These are phyloP conservation scores for Spongia lamella DNA, from an alignment of 37 sponge, comb jelly and placozoan species.

Conservation along the genomic window DNA sequence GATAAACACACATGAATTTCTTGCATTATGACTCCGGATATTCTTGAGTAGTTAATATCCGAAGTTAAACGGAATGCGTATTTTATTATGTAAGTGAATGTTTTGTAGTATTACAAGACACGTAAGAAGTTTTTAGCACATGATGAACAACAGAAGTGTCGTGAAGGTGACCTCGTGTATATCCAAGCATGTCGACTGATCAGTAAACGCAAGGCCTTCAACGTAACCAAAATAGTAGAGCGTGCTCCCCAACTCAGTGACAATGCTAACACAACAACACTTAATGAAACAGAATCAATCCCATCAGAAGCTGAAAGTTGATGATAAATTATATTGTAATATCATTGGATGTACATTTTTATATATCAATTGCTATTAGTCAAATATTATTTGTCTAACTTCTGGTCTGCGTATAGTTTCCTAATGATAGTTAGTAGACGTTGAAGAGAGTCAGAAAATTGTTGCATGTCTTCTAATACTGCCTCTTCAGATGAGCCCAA, in stretches of 20 bases:
- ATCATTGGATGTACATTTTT: no score
- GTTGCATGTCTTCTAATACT: slow-evolving; percentile 59
- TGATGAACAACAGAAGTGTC: slow-evolving; percentile 70
- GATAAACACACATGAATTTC: background rate
- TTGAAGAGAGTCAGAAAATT: slow-evolving; percentile 28
- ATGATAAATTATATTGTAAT: no score
- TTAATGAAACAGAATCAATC: no score
- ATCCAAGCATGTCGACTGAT: slow-evolving; percentile 63
- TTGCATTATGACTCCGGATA: background rate
- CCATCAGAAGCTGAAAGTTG: no score
- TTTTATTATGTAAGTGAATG: background rate
- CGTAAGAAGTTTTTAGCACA: slow-evolving; percentile 73
- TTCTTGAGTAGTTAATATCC: background rate
- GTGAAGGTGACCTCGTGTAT: slow-evolving; percentile 73
- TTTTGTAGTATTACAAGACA: background rate
- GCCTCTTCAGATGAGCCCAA: slow-evolving; percentile 45
- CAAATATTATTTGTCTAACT: no score
- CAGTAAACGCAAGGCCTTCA: slow-evolving; percentile 74
- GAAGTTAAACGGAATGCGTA: no score
- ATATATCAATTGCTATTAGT: no score
- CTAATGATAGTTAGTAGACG: background rate
- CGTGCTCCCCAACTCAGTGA: slow-evolving; percentile 41
- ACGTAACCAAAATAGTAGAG: slow-evolving; percentile 63
- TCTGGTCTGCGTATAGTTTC: no score
- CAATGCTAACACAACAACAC: no score